Base-by-base conservation (phyloP, 2,888 invertebrate species). In the Rutpela maculata region DNA sequence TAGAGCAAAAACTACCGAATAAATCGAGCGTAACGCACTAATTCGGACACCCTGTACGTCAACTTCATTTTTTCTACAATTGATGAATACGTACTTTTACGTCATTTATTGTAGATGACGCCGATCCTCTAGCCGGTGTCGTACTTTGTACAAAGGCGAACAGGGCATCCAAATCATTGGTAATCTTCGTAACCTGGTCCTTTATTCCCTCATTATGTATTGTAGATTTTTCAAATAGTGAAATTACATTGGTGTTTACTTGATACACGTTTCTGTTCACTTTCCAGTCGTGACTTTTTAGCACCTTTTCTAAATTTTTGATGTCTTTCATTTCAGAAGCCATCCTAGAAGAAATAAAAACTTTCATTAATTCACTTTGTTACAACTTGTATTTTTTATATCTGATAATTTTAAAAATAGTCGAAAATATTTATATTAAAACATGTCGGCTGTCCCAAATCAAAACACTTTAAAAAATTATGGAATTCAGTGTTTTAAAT, bases 291-390 rank as follows among this genome's bases (percentile, higher is more conserved):
- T 91, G 90, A 17, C 84, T 87, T 82, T 89, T 90, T n/a, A 91
- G 88, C 31, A 91, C 88, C 60, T 91, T 90, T 85, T 93, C 92
- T 81, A 93, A 90, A 82, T 89, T 91, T 85, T 91, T 91, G 70
- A 93, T 87, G 84, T 93, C 92, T 78, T 91, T 91, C 84, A 92
- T 91, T 83, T 91, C 92, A 18, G 91, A 90, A 22, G 90, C 89
- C 78, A 92, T 92, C 86, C 93, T 93, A 88, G 76, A 91, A 91
- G 79, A 69, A 78, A 82, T 78, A 77, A 71, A 62, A 66, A 67
- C 38, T 43, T n/a, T 50, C 68, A 10, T 73, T 10, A 66, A 73
- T 7, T 35, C 6, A 7, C 6, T 26, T 26, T 26, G 26, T 6
- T 26, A 6, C 26, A 26, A 26, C n/a, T n/a, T n/a, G n/a, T n/a